Evolutionary conservation across 2,888 invertebrate species (phyloP), one percentile per base, ranked within the genome.

Genomic region (Zygogramma bicolorata): DNA sequence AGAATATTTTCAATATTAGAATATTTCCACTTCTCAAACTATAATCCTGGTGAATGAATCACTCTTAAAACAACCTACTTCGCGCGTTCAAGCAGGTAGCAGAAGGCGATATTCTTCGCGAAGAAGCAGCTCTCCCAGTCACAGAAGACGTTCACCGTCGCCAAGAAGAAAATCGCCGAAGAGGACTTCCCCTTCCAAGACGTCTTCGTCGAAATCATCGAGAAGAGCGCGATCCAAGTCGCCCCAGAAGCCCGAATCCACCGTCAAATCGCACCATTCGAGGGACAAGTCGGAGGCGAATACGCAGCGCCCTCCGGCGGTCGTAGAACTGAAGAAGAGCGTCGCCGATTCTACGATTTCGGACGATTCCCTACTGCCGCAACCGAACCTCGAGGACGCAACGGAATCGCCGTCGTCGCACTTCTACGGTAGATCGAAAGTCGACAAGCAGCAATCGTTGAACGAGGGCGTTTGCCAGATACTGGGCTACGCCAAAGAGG

Each of bases 391-490:
- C 15, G 82, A 81, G 34, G 83, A 83, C n/a, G 80, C 79, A 40
- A 40, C 68, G 3, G 81, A 83, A 49, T 84, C 85, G 8, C 84
- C 79, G 18, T 62, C 77, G 0, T 63, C 75, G n/a, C 66, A 70
- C 10, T 78, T 68, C 63, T 77, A 73, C 65, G 73, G 71, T 27
- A 40, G 42, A 4, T 49, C 62, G 7, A 68, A 73, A 42, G 66
- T 34, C 18, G 74, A 80, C 25, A 90, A 90, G 82, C 85, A 91
- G 66, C 84, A 90, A 13, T 90, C 91, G 0, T 85, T 92, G 7
- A 91, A 92, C 73, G 91, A 91, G 76, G 85, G 91, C 81, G 87
- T 92, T 71, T 90, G 89, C 81, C 86, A 90, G 69, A 91, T 91
- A 74, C 84, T 91, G 77, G 91, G 91, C 5, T 87, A 90, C 46